These are phyloP conservation scores for Caenorhabditis elegans DNA, from an alignment of 1,140 invertebrate genomes.

Conservation along the genomic window WBcel235 BX284606.5:5644501-5645000, in stretches of 20 bases:
- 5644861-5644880: conserved; percentile 14
- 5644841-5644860: conserved; percentile 27
- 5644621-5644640: too few relatives aligned
- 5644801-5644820: conserved; percentile 1
- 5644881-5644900: conserved; percentile 31
- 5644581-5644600: not conserved
- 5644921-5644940: conserved; percentile 35
- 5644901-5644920: conserved; percentile 20
- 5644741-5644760: conserved; percentile 3
- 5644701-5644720: conserved; percentile 25
- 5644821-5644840: conserved; percentile 17
- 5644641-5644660: conserved; percentile 4
- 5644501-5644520: conserved; percentile 25
- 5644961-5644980: too few relatives aligned
- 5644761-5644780: not conserved
- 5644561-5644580: not conserved
- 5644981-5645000: too few relatives aligned
- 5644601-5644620: not conserved
- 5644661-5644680: conserved; percentile 40
- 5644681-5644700: conserved; percentile 33
- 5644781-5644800: conserved; percentile 40
- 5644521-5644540: conserved; percentile 37
- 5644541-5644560: conserved; percentile 31
- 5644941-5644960: not conserved
- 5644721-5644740: conserved; percentile 42